Evolutionary conservation across 2,797 vertebrate genomes (phyloP).

Genomic region (Sorex maritimensis): DNA sequence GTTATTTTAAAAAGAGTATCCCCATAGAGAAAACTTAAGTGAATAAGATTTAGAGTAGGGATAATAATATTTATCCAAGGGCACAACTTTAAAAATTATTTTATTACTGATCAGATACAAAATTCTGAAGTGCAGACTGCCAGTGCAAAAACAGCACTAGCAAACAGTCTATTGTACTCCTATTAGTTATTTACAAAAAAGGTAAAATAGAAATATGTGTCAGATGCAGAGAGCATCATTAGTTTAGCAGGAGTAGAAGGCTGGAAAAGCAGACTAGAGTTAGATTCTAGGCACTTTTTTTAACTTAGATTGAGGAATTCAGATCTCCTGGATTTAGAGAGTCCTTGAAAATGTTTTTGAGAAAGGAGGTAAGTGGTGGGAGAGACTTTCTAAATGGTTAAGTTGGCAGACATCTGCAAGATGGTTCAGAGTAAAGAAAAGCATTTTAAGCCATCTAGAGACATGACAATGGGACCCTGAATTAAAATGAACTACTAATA

Average conservation of each 20-base stretch:
- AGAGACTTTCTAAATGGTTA: conserved; percentile 55
- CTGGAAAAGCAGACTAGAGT: conserved; percentile 19
- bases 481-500: neutral
- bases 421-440: conserved; percentile 28
- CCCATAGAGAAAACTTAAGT: conserved; percentile 29
- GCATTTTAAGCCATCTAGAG: conserved; percentile 22
- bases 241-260: neutral
- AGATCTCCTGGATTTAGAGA: neutral
- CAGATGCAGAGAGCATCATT: neutral
- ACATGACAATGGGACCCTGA: neutral
- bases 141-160: conserved; percentile 2
- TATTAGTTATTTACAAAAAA: neutral
- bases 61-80: conserved; percentile 49
- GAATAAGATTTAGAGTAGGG: conserved; percentile 56
- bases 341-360: conserved; percentile 28
- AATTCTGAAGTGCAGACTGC: neutral
- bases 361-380: neutral
- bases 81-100: neutral
- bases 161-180: neutral
- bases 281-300: neutral
- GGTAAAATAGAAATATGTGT: neutral
- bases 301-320: neutral
- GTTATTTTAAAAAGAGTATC: conserved; percentile 54
- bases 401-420: conserved; percentile 27
- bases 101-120: neutral